Evolutionary conservation across 2,888 invertebrate genomes (phyloP), one percentile per base, ranked within the genome.

Genomic region (Amiota communis): DNA sequence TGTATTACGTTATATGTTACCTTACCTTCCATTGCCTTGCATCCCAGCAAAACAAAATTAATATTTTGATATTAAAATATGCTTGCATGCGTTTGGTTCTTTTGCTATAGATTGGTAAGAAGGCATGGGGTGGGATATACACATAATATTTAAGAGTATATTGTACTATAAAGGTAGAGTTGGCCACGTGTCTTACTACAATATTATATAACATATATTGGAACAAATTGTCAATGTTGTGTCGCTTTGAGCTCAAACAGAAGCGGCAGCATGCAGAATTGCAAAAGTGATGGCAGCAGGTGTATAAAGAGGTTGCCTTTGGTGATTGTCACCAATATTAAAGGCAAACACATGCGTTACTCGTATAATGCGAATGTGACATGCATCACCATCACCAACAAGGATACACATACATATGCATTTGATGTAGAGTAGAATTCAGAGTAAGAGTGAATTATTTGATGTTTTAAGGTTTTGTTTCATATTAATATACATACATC

Each of bases 261-360:
- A 2, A 15, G 6, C 20, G 17, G 57, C 57, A 57, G 20, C 53
- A 53, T n/a, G n/a, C 8, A n/a, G n/a, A 53, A 15, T 53, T 2
- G 15, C 15, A 53, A n/a, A 13, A n/a, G 13, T 17, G 65, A 49
- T 13, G 13, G 49, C 49, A 65, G 48, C 48, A 47, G 65, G 17
- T 64, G 65, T 13, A 65, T 65, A 8, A 4, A 20, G 11, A 8
- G 13, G 48, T 49, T 67, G 84, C 84, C 82, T 71, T 76, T 76
- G 81, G 83, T 79, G 82, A 78, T 81, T 83, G 83, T 82, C 81
- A 80, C 81, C 77, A 80, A 82, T 75, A 81, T 77, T 77, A 81
- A 77, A 81, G 80, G 78, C 76, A 79, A 78, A 80, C 67, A 68
- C 13, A 46, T 36, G 46, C 20, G 15, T 48, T 2, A n/a, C n/a